Conservation (phyloP, 1,140 invertebrate genomes). For the Rhagoletis pomonella region DNA sequence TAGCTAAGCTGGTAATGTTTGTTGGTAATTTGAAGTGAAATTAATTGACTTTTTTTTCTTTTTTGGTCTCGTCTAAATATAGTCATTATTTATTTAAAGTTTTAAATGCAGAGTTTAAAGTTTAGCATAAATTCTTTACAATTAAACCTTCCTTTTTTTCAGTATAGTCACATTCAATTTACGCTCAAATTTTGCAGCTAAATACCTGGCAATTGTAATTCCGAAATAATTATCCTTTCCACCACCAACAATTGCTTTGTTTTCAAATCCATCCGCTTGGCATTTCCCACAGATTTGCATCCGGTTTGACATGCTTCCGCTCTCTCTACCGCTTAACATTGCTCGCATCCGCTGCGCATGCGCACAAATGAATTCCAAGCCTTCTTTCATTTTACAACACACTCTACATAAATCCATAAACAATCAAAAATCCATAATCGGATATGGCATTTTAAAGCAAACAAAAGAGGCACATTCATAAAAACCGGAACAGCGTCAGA, state of each 20-base stretch:
- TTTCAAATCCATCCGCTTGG: background rate
- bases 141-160: too few species aligned
- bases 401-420: background rate
- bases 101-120: too few species aligned
- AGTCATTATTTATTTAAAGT: too few species aligned
- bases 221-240: too few species aligned
- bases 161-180: too few species aligned
- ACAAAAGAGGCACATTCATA: slow-evolving; percentile 6
- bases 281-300: slow-evolving; percentile 27
- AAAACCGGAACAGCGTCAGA: background rate
- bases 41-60: background rate
- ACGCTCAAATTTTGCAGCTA: too few species aligned
- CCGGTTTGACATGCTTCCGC: background rate
- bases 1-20: background rate
- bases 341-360: background rate
- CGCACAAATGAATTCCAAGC: background rate
- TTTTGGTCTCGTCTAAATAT: background rate
- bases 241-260: background rate
- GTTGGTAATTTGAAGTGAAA: background rate
- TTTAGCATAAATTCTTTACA: too few species aligned
- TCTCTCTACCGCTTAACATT: background rate
- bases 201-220: too few species aligned
- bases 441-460: slow-evolving; percentile 34
- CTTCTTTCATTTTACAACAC: background rate
- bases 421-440: slow-evolving; percentile 40